Evolutionary conservation across 2,113 vertebrate species (phyloP), one percentile per base, ranked within the genome.

Genomic region (Donacobius atricapilla): DNA sequence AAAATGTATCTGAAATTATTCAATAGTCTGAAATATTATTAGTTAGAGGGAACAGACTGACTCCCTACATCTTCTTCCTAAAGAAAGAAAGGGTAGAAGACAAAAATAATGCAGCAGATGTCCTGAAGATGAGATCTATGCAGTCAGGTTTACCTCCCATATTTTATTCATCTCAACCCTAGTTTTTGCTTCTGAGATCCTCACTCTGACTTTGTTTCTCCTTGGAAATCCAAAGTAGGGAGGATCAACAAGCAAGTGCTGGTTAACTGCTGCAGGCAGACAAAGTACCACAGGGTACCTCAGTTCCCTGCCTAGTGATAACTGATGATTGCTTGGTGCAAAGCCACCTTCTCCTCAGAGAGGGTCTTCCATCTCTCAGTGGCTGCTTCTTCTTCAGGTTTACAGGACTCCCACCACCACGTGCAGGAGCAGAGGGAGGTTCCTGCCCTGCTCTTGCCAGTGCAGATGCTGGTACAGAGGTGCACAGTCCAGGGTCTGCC

Each of bases 251-350:
- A 33, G 37, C 33, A 42, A 11, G 11, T 13, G 12, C 20, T 50
- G 25, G 6, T 30, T 77, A 28, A 17, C 42, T 4, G 6, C 31
- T 4, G 4, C n/a, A 56, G 76, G 53, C n/a, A 48, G 37, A 40
- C n/a, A 21, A 51, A 31, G 15, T 23, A 15, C 10, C 0, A 0
- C 61, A 51, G 64, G 9, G 13, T 17, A 10, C 37, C 0, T 2
- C 63, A 51, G n/a, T 24, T 81, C 31, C 31, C 24, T 4, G 2
- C 31, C 31, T 39, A 8, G 13, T 20, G 22, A 6, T 2, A 42
- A 5, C 31, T 30, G 37, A 42, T 24, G 14, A 13, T 17, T 1
- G 0, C 23, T 40, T 42, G 14, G 57, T 61, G 40, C 12, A 2
- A 4, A 64, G 50, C n/a, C 54, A 21, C 8, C 1, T 2, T 14